Percentiles rank a stretch among this genome's conserved stretches.
Evolutionary conservation across 2,113 vertebrate species (phyloP).

Genomic region (Lipophrys pholis): DNA sequence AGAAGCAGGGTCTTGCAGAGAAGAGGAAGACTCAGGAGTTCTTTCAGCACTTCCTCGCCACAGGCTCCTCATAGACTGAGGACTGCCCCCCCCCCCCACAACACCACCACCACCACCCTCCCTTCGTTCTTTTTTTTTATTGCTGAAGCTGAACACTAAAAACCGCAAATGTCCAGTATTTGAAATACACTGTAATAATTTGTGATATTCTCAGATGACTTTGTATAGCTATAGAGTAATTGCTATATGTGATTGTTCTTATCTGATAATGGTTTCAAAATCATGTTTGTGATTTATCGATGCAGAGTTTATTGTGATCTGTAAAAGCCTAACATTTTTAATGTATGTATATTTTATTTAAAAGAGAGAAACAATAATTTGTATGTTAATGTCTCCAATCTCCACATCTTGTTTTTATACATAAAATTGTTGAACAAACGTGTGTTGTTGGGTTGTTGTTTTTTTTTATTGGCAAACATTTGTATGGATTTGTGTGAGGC

Average conservation of each 20-base stretch:
- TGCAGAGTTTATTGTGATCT: slow-evolving; percentile 67
- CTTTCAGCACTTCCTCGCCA: slow-evolving; percentile 88
- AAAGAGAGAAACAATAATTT: slow-evolving; percentile 53
- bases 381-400: slow-evolving; percentile 75
- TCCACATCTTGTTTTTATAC: slow-evolving; percentile 57
- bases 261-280: slow-evolving; percentile 43
- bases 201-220: slow-evolving; percentile 49
- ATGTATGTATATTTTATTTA: slow-evolving; percentile 79
- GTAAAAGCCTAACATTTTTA: slow-evolving; percentile 67
- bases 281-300: slow-evolving; percentile 49
- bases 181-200: slow-evolving; percentile 65
- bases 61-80: slow-evolving; percentile 66
- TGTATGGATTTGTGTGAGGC: no score
- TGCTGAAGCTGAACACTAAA: slow-evolving; percentile 66
- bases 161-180: slow-evolving; percentile 71
- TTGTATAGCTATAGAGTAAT: slow-evolving; percentile 60
- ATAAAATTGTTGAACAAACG: slow-evolving; percentile 46
- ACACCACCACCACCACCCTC: no score
- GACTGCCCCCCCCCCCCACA: slow-evolving; percentile 1
- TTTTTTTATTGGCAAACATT: background rate
- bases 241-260: slow-evolving; percentile 30
- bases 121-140: background rate
- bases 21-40: slow-evolving; percentile 94
- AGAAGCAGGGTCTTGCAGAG: slow-evolving; percentile 81
- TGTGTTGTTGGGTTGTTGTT: slow-evolving; percentile 30